Percentiles rank a stretch among this genome's conserved stretches.
These are phyloP conservation scores for Alligator mississippiensis DNA, from an alignment of 2,113 vertebrate species.

Conservation along the genomic window DNA sequence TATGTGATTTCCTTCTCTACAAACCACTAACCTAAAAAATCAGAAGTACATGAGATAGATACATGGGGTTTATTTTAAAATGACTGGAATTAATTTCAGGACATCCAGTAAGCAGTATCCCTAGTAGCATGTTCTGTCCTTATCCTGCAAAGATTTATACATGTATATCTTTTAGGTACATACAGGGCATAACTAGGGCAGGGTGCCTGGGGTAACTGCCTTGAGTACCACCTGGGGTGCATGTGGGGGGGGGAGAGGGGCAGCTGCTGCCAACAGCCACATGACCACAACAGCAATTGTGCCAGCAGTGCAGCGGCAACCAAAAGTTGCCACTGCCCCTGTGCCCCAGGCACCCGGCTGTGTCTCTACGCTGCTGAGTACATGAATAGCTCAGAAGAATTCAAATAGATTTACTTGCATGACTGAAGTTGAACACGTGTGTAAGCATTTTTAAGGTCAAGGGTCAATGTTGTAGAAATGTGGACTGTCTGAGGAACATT, in stretches of 20 bases:
- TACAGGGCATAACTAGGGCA: neutral
- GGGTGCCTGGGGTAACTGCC: neutral
- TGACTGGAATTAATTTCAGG: neutral
- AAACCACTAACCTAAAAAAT: neutral
- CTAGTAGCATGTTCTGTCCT: neutral
- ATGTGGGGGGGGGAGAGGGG: too few relatives aligned
- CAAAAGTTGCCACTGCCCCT: neutral
- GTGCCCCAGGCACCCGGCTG: too few relatives aligned
- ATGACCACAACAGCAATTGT: neutral
- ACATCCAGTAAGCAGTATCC: neutral
- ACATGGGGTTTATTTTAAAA: neutral
- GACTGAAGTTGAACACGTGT: too few relatives aligned
- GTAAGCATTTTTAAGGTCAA: too few relatives aligned
- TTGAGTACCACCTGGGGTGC: too few relatives aligned
- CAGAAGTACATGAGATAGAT: neutral
- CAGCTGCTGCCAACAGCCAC: too few relatives aligned
- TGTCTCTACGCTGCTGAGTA: too few relatives aligned
- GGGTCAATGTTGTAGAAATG: too few relatives aligned
- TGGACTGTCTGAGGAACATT: too few relatives aligned
- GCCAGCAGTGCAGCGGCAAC: neutral
- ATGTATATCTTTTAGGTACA: too few relatives aligned
- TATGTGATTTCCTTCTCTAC: rapidly evolving
- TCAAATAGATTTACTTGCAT: too few relatives aligned
- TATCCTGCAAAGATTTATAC: neutral
- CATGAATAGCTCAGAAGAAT: too few relatives aligned